Conservation (phyloP, 2,797 vertebrate species). For the Ibycter americanus region DNA sequence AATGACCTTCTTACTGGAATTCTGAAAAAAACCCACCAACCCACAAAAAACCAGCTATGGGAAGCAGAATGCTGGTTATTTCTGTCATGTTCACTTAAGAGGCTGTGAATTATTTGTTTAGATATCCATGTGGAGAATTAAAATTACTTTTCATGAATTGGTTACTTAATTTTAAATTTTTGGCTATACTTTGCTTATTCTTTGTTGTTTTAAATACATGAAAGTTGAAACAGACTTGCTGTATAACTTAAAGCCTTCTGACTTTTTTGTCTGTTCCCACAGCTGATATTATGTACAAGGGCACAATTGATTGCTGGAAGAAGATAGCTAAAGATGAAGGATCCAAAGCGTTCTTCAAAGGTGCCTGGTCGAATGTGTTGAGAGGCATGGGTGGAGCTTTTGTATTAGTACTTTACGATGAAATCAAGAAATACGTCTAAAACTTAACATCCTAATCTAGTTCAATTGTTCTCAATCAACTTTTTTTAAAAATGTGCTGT, state of each 20-base stretch:
- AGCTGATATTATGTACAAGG: conserved; percentile 99
- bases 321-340: conserved; percentile 97
- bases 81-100: background rate
- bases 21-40: background rate
- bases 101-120: background rate
- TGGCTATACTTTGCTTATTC: background rate
- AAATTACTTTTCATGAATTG: background rate
- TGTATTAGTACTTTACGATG: conserved; percentile 98
- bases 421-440: conserved; percentile 96
- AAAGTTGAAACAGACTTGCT: background rate
- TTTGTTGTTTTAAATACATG: background rate
- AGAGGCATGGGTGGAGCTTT: conserved; percentile 98
- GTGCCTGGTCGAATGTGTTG: conserved; percentile 98
- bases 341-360: conserved; percentile 94
- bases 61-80: background rate
- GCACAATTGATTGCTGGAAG: conserved; percentile 97
- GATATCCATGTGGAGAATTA: background rate
- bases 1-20: background rate
- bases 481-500: conserved; percentile 72
- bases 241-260: background rate
- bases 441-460: conserved; percentile 51
- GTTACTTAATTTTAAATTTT: background rate
- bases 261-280: conserved; percentile 67
- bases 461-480: conserved; percentile 74
- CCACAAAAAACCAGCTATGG: rapidly evolving